Evolutionary conservation across 1,140 invertebrate species (phyloP).

Genomic region (Spodoptera litura): DNA sequence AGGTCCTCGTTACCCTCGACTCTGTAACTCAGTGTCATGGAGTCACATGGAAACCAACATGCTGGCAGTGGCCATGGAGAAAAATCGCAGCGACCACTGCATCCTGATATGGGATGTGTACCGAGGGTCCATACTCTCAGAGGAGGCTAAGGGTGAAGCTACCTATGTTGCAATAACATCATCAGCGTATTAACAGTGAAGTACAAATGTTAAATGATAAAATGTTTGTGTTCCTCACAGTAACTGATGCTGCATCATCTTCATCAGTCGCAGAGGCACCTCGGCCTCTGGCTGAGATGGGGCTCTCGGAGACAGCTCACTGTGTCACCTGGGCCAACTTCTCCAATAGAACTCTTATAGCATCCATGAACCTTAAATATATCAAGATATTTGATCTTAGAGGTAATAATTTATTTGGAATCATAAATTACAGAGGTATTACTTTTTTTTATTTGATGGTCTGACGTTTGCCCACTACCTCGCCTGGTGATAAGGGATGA

Average conservation of each 20-base stretch:
- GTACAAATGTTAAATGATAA: neutral
- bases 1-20: conserved; percentile 93
- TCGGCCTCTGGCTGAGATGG: conserved; percentile 89
- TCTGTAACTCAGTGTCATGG: conserved; percentile 96
- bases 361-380: conserved; percentile 95
- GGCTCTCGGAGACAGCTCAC: conserved; percentile 93
- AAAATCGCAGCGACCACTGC: conserved; percentile 93
- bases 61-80: conserved; percentile 94
- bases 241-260: neutral
- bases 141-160: conserved; percentile 63
- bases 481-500: too few species aligned
- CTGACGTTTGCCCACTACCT: too few species aligned
- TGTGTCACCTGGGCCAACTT: conserved; percentile 94
- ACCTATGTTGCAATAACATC: neutral
- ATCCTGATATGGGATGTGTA: conserved; percentile 93
- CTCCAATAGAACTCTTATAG: conserved; percentile 91
- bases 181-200: too few species aligned
- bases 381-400: conserved; percentile 96
- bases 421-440: too few species aligned
- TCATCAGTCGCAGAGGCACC: conserved; percentile 50
- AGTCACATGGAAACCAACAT: conserved; percentile 94
- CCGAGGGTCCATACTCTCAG: conserved; percentile 78
- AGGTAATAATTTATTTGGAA: conserved; percentile 90
- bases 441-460: too few species aligned
- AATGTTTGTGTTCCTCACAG: neutral